phyloP scores from a whole-genome alignment of 2,888 invertebrate genomes.

The Slavum lentiscoides region DNA sequence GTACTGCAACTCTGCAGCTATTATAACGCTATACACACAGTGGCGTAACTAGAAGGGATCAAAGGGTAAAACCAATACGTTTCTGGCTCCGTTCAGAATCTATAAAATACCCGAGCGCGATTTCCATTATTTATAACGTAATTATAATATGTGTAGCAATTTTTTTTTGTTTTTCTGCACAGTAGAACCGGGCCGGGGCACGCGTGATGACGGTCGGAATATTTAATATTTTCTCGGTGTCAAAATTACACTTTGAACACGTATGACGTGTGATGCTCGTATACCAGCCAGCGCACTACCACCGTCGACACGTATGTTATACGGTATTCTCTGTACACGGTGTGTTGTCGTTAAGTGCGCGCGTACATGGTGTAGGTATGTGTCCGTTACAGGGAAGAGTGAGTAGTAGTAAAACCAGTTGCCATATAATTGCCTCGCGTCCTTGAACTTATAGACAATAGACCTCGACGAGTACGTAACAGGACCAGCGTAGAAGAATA shows the following conservation, averaged over 20 bases:
- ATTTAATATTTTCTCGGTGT: conserved; percentile 27
- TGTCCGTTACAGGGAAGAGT: conserved; percentile 25
- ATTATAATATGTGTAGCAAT: too few species aligned
- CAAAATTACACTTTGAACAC: conserved; percentile 32
- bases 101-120: too few species aligned
- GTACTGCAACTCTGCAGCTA: too few species aligned
- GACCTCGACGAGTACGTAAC: conserved; percentile 5
- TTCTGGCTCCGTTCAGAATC: too few species aligned
- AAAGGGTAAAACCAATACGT: too few species aligned
- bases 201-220: conserved; percentile 20
- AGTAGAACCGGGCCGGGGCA: background rate
- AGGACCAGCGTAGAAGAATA: conserved; percentile 3
- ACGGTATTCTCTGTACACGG: too few species aligned
- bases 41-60: too few species aligned
- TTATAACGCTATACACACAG: too few species aligned
- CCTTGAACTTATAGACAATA: conserved; percentile 47
- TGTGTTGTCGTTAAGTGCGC: background rate
- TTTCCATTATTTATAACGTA: too few species aligned
- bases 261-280: background rate
- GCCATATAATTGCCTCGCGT: conserved; percentile 40
- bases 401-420: conserved; percentile 38
- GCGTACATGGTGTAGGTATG: background rate
- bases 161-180: too few species aligned
- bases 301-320: background rate
- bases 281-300: background rate